Percentiles rank a stretch among this genome's conserved stretches.
Evolutionary conservation across 2,113 vertebrate species (phyloP).

Genomic region (Pollachius pollachius): DNA sequence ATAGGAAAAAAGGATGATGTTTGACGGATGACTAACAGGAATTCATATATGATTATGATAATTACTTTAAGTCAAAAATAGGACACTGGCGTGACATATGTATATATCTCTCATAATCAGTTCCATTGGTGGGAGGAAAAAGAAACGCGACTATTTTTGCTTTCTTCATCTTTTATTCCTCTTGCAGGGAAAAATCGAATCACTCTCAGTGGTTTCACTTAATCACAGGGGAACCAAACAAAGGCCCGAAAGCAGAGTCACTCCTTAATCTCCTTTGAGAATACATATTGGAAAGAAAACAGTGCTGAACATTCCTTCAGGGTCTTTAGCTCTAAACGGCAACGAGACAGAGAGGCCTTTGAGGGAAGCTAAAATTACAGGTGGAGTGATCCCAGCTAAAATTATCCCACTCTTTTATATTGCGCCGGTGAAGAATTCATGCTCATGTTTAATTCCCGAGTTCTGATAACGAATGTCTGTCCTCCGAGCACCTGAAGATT

Average conservation of each 20-base stretch:
- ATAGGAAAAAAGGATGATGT: too few relatives aligned
- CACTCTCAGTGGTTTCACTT: conserved; percentile 57
- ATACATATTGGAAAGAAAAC: conserved; percentile 64
- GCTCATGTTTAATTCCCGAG: conserved; percentile 80
- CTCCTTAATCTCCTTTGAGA: conserved; percentile 67
- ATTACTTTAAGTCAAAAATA: too few relatives aligned
- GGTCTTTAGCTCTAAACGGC: conserved; percentile 64
- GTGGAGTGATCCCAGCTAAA: conserved; percentile 82
- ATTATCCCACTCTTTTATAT: conserved; percentile 82
- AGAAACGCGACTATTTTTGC: not conserved
- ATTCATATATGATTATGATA: too few relatives aligned
- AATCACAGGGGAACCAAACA: conserved; percentile 51
- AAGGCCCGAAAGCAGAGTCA: conserved; percentile 55
- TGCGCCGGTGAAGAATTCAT: conserved; percentile 75
- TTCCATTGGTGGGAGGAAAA: not conserved
- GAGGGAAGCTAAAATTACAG: conserved; percentile 78
- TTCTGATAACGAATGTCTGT: conserved; percentile 76
- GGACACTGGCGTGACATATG: too few relatives aligned
- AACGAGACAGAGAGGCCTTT: conserved; percentile 68
- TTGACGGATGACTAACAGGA: too few relatives aligned
- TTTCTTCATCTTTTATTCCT: conserved; percentile 6
- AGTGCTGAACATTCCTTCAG: conserved; percentile 68
- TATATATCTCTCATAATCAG: not conserved
- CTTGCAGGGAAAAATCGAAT: conserved; percentile 53
- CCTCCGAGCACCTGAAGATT: conserved; percentile 73